Conservation (phyloP, 2,797 vertebrate genomes). For the Meda fulgida region DNA sequence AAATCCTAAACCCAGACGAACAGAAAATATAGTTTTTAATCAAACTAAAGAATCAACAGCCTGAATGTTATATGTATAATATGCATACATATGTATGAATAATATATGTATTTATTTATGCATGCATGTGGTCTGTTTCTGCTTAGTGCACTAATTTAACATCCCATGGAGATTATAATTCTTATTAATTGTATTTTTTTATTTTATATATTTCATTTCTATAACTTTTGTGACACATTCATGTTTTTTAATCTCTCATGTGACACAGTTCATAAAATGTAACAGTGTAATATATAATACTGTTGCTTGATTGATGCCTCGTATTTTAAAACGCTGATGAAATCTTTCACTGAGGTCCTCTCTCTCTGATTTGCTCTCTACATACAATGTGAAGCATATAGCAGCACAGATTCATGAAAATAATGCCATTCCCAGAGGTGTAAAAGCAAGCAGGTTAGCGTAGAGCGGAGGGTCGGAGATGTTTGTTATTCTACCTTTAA, state of each 20-base stretch:
- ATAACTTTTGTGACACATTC: no score
- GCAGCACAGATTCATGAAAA: constrained; percentile 47
- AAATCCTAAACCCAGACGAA: not conserved
- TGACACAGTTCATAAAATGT: no score
- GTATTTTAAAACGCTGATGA: constrained; percentile 6
- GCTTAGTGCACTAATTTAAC: no score
- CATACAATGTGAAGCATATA: constrained; percentile 8
- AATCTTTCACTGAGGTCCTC: constrained; percentile 10
- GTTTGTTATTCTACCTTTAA: constrained; percentile 61
- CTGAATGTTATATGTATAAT: no score
- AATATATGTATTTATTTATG: no score
- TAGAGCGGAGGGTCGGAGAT: constrained; percentile 21
- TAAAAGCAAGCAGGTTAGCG: constrained; percentile 40
- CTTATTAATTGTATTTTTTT: no score
- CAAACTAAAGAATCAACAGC: not conserved
- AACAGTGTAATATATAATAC: no score
- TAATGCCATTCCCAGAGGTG: constrained; percentile 46
- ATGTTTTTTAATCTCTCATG: no score
- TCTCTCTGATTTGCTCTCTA: not conserved
- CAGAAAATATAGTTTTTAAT: constrained; percentile 19
- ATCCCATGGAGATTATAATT: no score
- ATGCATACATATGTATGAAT: no score
- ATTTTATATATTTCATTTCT: no score
- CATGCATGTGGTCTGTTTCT: no score
- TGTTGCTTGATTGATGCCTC: constrained; percentile 8